Conservation (phyloP, 2,113 vertebrate species). For the Lethenteron camtschaticum region DNA sequence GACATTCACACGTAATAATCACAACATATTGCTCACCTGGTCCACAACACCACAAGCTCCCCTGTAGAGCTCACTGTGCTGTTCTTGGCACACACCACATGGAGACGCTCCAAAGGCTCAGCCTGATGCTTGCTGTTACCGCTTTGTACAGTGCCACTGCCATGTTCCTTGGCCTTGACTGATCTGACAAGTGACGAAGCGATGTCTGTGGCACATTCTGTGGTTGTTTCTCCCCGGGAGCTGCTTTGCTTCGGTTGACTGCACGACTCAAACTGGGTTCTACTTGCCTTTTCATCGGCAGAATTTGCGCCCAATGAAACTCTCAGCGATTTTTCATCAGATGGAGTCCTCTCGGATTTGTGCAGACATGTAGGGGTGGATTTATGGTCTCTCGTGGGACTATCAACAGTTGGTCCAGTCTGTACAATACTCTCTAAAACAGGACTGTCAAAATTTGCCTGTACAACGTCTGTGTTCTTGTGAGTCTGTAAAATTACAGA, state of each 20-base stretch:
- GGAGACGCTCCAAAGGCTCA: background rate
- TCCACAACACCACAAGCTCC: constrained; percentile 4
- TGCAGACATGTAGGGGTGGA: too few species aligned
- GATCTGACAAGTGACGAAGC: background rate
- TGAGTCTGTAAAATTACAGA: too few species aligned
- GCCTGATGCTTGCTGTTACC: background rate
- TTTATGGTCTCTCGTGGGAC: too few species aligned
- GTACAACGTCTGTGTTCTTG: too few species aligned
- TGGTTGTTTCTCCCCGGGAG: background rate
- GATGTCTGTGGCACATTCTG: background rate
- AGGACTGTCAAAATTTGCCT: too few species aligned
- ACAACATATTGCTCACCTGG: background rate
- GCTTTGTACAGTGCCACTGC: background rate
- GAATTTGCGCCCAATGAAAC: too few species aligned
- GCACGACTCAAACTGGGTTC: background rate
- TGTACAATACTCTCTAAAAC: too few species aligned
- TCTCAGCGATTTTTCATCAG: too few species aligned
- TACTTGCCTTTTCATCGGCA: background rate
- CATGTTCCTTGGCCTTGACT: background rate
- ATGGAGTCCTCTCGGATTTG: too few species aligned
- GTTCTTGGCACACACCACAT: background rate
- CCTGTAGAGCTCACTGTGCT: constrained; percentile 4
- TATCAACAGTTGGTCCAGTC: too few species aligned
- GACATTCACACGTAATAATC: background rate
- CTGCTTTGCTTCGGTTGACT: background rate